Conservation (phyloP, 1,140 invertebrate species). For the Caenorhabditis tropicalis region DNA sequence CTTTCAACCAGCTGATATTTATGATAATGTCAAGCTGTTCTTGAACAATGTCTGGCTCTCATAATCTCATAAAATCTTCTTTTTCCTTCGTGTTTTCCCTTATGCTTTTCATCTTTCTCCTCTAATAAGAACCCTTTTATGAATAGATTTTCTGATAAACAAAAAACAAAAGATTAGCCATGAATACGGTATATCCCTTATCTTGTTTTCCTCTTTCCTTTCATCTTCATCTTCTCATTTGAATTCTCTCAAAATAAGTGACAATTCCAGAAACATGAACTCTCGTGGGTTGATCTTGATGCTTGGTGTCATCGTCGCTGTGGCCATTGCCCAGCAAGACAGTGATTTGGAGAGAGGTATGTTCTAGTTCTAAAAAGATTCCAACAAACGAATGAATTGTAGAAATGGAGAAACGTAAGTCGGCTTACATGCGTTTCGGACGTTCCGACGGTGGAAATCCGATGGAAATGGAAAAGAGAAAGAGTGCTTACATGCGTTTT, state of each 20-base stretch:
- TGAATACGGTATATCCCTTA: background rate
- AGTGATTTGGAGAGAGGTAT: background rate
- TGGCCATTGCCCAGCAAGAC: background rate
- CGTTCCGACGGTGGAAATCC: slow-evolving; percentile 53
- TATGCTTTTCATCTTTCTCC: background rate
- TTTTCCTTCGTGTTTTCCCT: background rate
- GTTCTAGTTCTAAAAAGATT: background rate
- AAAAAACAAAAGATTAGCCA: background rate
- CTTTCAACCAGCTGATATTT: background rate
- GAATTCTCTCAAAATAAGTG: background rate
- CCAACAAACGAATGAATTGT: background rate
- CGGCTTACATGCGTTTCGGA: slow-evolving; percentile 59
- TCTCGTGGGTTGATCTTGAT: slow-evolving; percentile 38
- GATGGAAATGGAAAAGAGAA: slow-evolving; percentile 58
- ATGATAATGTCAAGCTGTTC: background rate
- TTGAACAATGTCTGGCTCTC: background rate
- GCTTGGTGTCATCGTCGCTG: slow-evolving; percentile 27
- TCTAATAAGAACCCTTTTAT: background rate
- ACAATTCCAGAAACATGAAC: slow-evolving; percentile 23
- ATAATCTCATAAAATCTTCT: background rate
- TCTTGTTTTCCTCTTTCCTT: background rate
- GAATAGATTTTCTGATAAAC: background rate
- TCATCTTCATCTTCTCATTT: no score
- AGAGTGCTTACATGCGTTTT: slow-evolving; percentile 58
- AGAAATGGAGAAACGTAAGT: slow-evolving; percentile 58